These are phyloP conservation scores for Carduelis carduelis DNA, from an alignment of 2,797 vertebrate species.

Conservation along the genomic window DNA sequence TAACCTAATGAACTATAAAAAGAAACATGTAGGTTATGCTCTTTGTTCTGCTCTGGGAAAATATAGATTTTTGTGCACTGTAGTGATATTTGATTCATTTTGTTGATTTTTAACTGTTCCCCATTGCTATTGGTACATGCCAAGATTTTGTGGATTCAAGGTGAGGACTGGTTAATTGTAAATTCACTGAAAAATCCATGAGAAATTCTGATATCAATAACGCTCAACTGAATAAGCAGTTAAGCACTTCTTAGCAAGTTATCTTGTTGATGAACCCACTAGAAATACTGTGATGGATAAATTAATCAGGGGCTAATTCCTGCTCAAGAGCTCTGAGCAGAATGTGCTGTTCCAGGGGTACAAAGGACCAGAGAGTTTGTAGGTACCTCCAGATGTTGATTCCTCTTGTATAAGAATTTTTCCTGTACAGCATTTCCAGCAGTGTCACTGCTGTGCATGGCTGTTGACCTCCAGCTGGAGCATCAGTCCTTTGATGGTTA, in stretches of 20 bases:
- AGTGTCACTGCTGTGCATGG: not conserved
- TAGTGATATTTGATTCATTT: not conserved
- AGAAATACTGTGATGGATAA: not conserved
- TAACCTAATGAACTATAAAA: not conserved
- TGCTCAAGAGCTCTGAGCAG: not conserved
- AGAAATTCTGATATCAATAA: slow-evolving; percentile 24
- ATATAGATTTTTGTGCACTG: not conserved
- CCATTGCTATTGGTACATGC: not conserved
- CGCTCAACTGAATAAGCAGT: not conserved
- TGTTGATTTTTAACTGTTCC: not conserved
- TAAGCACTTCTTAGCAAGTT: slow-evolving; percentile 6
- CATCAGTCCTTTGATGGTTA: not conserved
- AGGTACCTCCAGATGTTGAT: not conserved
- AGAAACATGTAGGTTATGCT: not conserved
- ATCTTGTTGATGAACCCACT: not conserved
- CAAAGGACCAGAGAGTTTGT: not conserved
- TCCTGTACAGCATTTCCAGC: not conserved
- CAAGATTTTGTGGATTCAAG: not conserved
- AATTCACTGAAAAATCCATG: not conserved
- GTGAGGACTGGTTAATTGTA: not conserved
- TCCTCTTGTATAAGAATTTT: not conserved
- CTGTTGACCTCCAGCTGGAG: not conserved
- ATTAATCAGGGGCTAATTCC: not conserved
- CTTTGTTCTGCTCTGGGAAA: not conserved
- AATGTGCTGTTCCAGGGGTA: not conserved